Evolutionary conservation across 2,888 invertebrate genomes (phyloP), one percentile per base, ranked within the genome.

Genomic region (Aphodius sticticus): DNA sequence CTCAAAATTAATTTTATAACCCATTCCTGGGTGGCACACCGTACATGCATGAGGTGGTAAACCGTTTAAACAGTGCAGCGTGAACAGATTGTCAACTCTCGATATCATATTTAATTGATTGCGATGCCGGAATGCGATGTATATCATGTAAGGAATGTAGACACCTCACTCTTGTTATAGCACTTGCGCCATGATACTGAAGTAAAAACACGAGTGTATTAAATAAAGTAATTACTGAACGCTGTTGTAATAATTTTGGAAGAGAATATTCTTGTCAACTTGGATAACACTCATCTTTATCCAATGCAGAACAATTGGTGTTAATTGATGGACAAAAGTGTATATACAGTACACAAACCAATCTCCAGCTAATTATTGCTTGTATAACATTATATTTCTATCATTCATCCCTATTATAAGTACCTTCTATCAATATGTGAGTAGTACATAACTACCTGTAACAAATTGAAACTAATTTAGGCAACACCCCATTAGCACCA

Each of bases 81-180:
- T 78, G 78, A 78, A 78, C 76, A 78, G 78, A 78, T 78, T 78
- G 78, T 69, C 75, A 75, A 36, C 36, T 76, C 69, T 75, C 69
- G 78, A 78, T 78, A 78, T 26, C 36, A 37, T 76, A 76, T 78
- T 78, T 78, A 78, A 78, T 78, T 78, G 78, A 75, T 78, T 76
- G 70, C 78, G 76, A 76, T 69, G 78, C 36, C 69, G 76, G 78
- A 78, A 78, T 78, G 78, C 69, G 78, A 78, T 78, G 69, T 38
- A 15, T 78, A 78, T 78, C 78, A 76, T 37, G 75, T 36, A 78
- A 75, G 70, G 53, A 53, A 53, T 53, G 53, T 53, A 53, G 53
- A 53, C 12, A 53, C 12, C 12, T 53, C 12, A 53, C 9, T 53
- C 12, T 12, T 53, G 53, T 1, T 53, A 5, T 12, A 53, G 9